Evolutionary conservation across 2,888 invertebrate genomes (phyloP).

Genomic region (Notodonta ziczac): DNA sequence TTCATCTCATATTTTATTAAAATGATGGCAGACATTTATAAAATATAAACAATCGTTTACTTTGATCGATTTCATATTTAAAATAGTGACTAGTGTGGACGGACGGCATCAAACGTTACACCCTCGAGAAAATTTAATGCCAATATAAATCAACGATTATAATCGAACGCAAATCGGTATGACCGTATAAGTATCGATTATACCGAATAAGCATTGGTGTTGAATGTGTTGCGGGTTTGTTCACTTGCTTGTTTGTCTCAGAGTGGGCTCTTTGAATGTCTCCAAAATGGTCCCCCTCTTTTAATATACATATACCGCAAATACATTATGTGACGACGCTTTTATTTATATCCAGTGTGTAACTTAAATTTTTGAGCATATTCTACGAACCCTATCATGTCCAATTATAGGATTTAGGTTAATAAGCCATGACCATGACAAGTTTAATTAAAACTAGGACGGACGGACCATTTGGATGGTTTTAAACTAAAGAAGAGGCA

Average conservation of each 20-base stretch:
- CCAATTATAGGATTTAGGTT: too few relatives aligned
- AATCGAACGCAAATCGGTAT: slow-evolving; percentile 30
- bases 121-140: slow-evolving; percentile 15
- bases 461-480: too few relatives aligned
- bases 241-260: slow-evolving; percentile 56
- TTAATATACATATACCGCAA: too few relatives aligned
- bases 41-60: not conserved
- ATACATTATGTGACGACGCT: too few relatives aligned
- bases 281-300: slow-evolving; percentile 49
- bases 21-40: not conserved
- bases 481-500: too few relatives aligned
- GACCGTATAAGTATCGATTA: slow-evolving; percentile 21
- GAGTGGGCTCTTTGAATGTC: slow-evolving; percentile 58
- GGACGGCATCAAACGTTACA: slow-evolving; percentile 11
- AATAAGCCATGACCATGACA: too few relatives aligned
- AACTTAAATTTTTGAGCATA: too few relatives aligned
- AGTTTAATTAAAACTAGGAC: too few relatives aligned
- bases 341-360: too few relatives aligned
- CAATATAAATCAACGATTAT: slow-evolving; percentile 18
- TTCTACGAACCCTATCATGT: too few relatives aligned
- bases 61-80: not conserved
- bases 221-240: slow-evolving; percentile 52
- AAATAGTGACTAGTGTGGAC: not conserved
- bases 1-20: not conserved
- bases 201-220: slow-evolving; percentile 24